Evolutionary conservation across 2,113 vertebrate species (phyloP), one percentile per base, ranked within the genome.

Genomic region (Cochlearius cochlearius): DNA sequence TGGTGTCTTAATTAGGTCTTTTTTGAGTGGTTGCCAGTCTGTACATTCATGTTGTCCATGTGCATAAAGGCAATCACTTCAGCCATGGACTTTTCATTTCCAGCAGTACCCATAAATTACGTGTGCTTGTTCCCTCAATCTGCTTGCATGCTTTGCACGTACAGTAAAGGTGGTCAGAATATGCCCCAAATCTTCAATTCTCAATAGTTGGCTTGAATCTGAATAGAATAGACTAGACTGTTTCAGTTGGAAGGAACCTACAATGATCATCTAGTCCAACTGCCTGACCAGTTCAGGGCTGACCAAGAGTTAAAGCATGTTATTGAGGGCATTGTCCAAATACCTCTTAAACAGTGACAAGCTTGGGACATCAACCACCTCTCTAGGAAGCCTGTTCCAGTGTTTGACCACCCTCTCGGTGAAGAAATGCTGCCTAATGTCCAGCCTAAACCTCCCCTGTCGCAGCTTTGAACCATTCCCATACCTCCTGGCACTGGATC

Each of bases 11-110:
- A 27, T n/a, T 29, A 50, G 16, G 18, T 38, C 2, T 47, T 39
- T 77, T 83, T 18, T 10, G 6, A 20, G 9, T 2, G 0, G 5
- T 47, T 71, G 45, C 36, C 20, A 29, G 25, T 39, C 32, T 23
- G 8, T 49, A 26, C 3, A 2, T n/a, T 26, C 23, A 2, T 7
- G 9, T 58, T 32, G 66, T 13, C 49, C 7, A 1, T 10, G 15
- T 83, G 49, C 60, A 11, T 56, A 27, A 58, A 59, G 26, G 62
- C 50, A 60, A 5, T 60, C 52, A 34, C 45, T 60, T 84, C 38
- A 60, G 50, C 45, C 27, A 16, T 7, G 8, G 25, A 39, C 30
- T 63, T 74, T 20, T 62, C 15, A 34, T 73, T n/a, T 74, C 22
- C 17, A 39, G 12, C 45, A 59, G 19, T 41, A 67, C 26, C 29